phyloP scores from a whole-genome alignment of 2,888 invertebrate species.

The Myopa tessellatipennis region DNA sequence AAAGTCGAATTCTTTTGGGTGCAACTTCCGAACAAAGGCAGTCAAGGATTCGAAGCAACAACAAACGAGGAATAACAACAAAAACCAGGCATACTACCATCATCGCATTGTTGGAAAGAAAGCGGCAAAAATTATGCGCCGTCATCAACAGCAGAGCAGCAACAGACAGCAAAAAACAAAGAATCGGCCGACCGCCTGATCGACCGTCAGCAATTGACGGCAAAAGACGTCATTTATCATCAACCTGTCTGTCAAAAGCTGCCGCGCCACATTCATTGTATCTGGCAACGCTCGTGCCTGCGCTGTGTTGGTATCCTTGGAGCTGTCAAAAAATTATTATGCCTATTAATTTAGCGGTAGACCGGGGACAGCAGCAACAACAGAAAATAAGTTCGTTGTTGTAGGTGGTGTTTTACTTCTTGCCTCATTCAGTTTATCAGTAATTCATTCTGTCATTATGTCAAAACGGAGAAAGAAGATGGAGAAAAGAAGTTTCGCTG shows the following conservation, averaged over 20 bases:
- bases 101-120: neutral
- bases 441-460: constrained; percentile 68
- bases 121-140: constrained; percentile 19
- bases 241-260: constrained; percentile 57
- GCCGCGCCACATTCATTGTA: constrained; percentile 6
- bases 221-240: constrained; percentile 66
- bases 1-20: constrained; percentile 6
- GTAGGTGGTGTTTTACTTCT: constrained; percentile 42
- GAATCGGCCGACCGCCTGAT: constrained; percentile 9
- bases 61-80: neutral
- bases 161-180: constrained; percentile 18
- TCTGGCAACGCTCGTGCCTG: constrained; percentile 16
- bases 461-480: constrained; percentile 53
- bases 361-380: constrained; percentile 19
- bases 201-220: constrained; percentile 6
- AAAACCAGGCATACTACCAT: neutral
- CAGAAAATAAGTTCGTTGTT: neutral
- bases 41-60: neutral
- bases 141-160: constrained; percentile 19
- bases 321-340: constrained; percentile 66
- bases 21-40: constrained; percentile 3
- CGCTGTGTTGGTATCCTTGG: constrained; percentile 59
- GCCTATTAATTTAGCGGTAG: constrained; percentile 60
- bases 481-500: constrained; percentile 35
- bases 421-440: constrained; percentile 63